phyloP scores from a whole-genome alignment of 2,888 invertebrate genomes.

The Allolobophora icterica region DNA sequence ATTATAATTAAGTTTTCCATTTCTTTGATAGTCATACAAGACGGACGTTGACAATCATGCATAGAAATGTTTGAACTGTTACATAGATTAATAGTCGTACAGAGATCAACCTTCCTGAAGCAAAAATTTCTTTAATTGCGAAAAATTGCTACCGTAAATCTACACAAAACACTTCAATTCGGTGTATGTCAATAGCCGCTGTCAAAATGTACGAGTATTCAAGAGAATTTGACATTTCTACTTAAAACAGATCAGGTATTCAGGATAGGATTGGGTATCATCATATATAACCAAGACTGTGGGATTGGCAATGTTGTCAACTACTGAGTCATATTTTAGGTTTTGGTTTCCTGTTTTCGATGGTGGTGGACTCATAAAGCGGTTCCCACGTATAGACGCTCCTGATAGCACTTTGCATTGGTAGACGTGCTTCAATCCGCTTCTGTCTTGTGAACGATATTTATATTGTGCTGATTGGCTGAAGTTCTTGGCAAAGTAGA shows the following conservation, averaged over 20 bases:
- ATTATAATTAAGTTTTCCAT: too few relatives aligned
- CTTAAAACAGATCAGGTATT: conserved; percentile 55
- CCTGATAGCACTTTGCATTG: conserved; percentile 41
- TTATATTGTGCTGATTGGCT: conserved; percentile 31
- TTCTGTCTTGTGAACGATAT: conserved; percentile 36
- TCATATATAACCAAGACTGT: conserved; percentile 57
- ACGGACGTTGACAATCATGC: too few relatives aligned
- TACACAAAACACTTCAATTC: too few relatives aligned
- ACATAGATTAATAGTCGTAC: too few relatives aligned
- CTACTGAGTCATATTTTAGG: conserved; percentile 54
- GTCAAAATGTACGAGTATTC: too few relatives aligned
- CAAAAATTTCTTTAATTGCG: too few relatives aligned
- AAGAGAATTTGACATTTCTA: neutral
- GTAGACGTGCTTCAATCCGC: conserved; percentile 42
- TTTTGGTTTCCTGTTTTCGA: conserved; percentile 23
- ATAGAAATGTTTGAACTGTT: too few relatives aligned
- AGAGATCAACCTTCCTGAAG: too few relatives aligned
- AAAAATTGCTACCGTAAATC: too few relatives aligned
- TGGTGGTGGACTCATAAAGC: conserved; percentile 27
- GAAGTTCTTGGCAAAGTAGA: conserved; percentile 54
- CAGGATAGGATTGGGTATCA: conserved; percentile 59
- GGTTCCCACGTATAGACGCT: conserved; percentile 30
- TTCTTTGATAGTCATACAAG: too few relatives aligned
- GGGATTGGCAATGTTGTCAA: conserved; percentile 48
- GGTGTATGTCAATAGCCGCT: too few relatives aligned